These are phyloP conservation scores for Catostylus mosaicus DNA, from an alignment of 30 jellyfish, hydroid and myxozoan species.

Conservation along the genomic window DNA sequence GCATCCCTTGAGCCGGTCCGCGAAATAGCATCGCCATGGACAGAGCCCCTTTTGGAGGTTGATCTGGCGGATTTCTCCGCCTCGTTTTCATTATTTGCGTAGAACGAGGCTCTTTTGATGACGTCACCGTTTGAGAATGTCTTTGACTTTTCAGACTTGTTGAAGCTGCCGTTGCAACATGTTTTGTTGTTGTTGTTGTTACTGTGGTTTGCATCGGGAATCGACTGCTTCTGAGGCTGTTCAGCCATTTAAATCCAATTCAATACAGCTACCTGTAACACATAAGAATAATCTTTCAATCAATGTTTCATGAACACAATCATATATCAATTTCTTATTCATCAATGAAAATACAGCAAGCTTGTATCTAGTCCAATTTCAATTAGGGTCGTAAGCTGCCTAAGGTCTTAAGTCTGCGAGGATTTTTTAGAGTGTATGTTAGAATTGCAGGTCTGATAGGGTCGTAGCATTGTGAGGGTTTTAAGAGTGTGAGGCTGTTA, in stretches of 20 bases:
- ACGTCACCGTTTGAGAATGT: conserved; percentile 10
- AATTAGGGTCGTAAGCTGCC: too few species aligned
- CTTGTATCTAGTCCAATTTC: too few species aligned
- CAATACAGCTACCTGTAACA: background rate
- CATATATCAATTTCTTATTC: too few species aligned
- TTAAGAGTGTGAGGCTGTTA: too few species aligned
- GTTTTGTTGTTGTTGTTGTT: conserved; percentile 7
- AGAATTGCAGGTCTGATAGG: too few species aligned
- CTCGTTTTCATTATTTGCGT: conserved; percentile 4
- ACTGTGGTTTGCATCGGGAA: background rate
- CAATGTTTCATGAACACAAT: too few species aligned
- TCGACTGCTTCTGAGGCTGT: background rate
- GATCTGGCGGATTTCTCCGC: background rate
- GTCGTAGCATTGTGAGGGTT: too few species aligned
- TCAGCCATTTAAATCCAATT: conserved; percentile 21
- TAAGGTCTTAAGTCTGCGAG: too few species aligned
- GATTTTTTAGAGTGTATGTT: too few species aligned
- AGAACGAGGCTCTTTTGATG: conserved; percentile 11
- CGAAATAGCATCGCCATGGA: conserved; percentile 13
- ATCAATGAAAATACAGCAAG: too few species aligned
- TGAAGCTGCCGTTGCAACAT: background rate
- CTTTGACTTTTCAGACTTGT: conserved; percentile 6
- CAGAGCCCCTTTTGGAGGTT: background rate
- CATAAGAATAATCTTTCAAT: too few species aligned
- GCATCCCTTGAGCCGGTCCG: conserved; percentile 36